Evolutionary conservation across 2,888 invertebrate species (phyloP).

Genomic region (Stenodera caucasica): DNA sequence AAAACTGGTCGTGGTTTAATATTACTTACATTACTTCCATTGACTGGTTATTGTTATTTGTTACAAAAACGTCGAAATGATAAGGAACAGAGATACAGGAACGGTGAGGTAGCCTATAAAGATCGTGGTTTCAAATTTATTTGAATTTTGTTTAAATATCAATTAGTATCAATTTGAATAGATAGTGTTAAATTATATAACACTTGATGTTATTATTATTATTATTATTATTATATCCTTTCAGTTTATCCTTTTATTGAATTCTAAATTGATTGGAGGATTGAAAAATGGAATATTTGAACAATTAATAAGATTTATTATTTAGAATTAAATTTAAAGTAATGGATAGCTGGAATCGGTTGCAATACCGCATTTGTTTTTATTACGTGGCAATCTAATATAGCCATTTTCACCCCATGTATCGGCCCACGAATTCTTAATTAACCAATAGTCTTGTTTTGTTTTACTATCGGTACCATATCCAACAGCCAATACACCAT

Average conservation of each 20-base stretch:
- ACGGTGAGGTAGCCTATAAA: slow-evolving; percentile 74
- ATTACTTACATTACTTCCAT: slow-evolving; percentile 61
- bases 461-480: too few species aligned
- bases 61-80: slow-evolving; percentile 59
- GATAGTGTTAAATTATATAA: background rate
- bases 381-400: slow-evolving; percentile 42
- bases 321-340: too few species aligned
- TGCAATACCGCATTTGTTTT: slow-evolving; percentile 86
- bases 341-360: too few species aligned
- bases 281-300: too few species aligned
- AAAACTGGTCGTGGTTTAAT: slow-evolving; percentile 48
- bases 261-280: too few species aligned
- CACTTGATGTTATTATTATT: background rate
- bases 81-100: slow-evolving; percentile 63
- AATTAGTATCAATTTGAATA: slow-evolving; percentile 3
- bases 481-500: slow-evolving; percentile 71
- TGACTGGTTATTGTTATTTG: slow-evolving; percentile 59
- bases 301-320: too few species aligned
- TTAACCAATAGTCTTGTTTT: slow-evolving; percentile 71
- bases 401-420: slow-evolving; percentile 49
- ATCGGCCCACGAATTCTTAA: slow-evolving; percentile 69
- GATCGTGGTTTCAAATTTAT: slow-evolving; percentile 72
- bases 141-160: slow-evolving; percentile 51
- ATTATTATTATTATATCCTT: too few species aligned
- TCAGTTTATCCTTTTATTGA: too few species aligned